Evolutionary conservation across 2,113 vertebrate species (phyloP), one percentile per base, ranked within the genome.

Genomic region (Aphyosemion australe): DNA sequence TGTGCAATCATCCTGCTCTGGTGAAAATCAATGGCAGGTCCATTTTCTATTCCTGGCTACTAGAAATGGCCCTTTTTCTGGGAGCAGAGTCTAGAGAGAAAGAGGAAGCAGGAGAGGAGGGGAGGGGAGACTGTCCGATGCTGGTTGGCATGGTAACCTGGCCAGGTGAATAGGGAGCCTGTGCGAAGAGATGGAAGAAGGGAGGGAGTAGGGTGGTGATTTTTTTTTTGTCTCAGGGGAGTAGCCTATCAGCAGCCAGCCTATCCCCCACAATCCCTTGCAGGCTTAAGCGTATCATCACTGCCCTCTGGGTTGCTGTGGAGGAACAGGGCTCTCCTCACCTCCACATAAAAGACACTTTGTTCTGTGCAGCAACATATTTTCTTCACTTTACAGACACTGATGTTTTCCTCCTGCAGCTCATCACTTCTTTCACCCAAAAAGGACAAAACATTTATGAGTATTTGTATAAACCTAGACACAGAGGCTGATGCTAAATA

Each of bases 131-230:
- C 78, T 88, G 90, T 84, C 89, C 86, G 61, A 88, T 86, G 86
- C 78, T 87, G 87, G 92, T 93, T 93, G 91, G 89, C 89, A 93
- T 93, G 90, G 91, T 88, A 93, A 92, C 91, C 81, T 91, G 91
- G 88, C 88, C 90, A 92, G 92, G 92, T 92, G 88, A 93, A 91
- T 42, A 92, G 84, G 88, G 87, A 91, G 89, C 74, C 80, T 80
- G 87, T 82, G 77, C 86, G 78, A 76, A 77, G 65, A 43, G 37
- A 46, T 34, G 61, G 64, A 26, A 58, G 60, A 51, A 45, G 62
- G 60, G 64, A 70, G 60, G 61, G 59, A 32, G 56, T 12, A 16
- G 15, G 53, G 10, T 34, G 20, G 39, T 34, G 42, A 57, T 67
- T 80, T 85, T 87, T 48, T 48, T 48, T 48, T 48, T 87, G 85